phyloP scores from a whole-genome alignment of 23 tunicate species.

The Trididemnum nubilum region DNA sequence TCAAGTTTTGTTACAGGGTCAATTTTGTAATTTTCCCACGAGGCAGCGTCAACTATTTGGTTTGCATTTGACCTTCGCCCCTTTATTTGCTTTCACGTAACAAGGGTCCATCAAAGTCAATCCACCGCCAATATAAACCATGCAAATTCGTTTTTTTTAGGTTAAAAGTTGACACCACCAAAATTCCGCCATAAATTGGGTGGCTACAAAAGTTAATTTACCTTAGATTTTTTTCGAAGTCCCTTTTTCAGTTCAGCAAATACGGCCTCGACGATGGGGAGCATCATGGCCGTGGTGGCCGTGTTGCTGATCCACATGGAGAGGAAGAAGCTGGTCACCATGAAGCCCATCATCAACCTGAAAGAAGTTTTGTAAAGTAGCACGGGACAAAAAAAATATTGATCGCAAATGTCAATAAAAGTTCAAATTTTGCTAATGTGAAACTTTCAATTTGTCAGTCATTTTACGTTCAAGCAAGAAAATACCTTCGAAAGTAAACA shows the following conservation, averaged over 20 bases:
- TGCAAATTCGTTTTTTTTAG: no score
- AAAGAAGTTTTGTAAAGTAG: background rate
- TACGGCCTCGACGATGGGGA: conserved; percentile 97
- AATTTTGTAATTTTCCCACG: no score
- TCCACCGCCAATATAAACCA: no score
- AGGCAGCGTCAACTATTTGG: no score
- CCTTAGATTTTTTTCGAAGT: background rate
- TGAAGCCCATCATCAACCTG: conserved; percentile 94
- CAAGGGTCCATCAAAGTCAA: no score
- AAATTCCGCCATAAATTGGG: no score
- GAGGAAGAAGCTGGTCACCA: conserved; percentile 81
- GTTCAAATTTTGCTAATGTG: background rate
- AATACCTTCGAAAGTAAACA: no score
- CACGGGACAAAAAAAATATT: background rate
- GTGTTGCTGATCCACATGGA: conserved; percentile 98
- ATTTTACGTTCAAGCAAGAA: background rate
- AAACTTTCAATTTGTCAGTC: background rate
- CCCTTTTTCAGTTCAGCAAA: conserved; percentile 53
- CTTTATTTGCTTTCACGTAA: no score
- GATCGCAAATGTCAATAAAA: background rate
- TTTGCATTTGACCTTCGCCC: no score
- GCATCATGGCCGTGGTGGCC: conserved; percentile 97
- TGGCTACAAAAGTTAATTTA: no score
- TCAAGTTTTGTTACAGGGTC: no score
- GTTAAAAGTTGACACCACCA: no score